phyloP scores from a whole-genome alignment of 1,140 invertebrate species.

The Papilio polytes region DNA sequence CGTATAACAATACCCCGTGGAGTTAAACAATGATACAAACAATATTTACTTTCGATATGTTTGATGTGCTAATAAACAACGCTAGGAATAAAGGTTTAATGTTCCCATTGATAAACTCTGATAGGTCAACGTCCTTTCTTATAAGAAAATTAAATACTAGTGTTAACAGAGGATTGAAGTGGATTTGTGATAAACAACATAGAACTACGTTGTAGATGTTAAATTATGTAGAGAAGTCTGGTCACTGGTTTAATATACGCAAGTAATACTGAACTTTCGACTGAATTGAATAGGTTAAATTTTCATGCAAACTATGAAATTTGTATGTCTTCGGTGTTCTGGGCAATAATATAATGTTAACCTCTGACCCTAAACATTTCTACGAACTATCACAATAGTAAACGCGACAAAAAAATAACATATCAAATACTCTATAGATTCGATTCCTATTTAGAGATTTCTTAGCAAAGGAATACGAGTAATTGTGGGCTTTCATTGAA shows the following conservation, averaged over 20 bases:
- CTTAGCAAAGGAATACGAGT: neutral
- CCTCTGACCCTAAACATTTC: neutral
- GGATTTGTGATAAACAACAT: neutral
- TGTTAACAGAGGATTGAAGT: neutral
- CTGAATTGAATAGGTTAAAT: neutral
- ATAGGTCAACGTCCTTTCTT: neutral
- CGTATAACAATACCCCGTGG: conserved; percentile 24
- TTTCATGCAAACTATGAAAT: neutral
- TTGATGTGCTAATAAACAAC: neutral
- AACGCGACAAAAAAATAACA: neutral
- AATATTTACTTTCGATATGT: neutral
- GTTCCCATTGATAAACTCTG: neutral
- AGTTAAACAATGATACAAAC: conserved; percentile 2
- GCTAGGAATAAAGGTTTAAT: neutral
- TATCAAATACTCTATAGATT: neutral
- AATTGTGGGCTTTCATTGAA: neutral
- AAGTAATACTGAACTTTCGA: too few species aligned
- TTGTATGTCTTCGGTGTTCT: neutral
- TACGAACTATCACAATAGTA: neutral
- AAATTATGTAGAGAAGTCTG: neutral
- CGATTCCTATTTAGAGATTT: neutral
- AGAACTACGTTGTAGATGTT: neutral
- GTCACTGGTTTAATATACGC: neutral
- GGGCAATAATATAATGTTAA: neutral
- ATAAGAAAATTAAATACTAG: neutral